Evolutionary conservation across 2,797 vertebrate genomes (phyloP).

Genomic region (Anniella stebbinsi): DNA sequence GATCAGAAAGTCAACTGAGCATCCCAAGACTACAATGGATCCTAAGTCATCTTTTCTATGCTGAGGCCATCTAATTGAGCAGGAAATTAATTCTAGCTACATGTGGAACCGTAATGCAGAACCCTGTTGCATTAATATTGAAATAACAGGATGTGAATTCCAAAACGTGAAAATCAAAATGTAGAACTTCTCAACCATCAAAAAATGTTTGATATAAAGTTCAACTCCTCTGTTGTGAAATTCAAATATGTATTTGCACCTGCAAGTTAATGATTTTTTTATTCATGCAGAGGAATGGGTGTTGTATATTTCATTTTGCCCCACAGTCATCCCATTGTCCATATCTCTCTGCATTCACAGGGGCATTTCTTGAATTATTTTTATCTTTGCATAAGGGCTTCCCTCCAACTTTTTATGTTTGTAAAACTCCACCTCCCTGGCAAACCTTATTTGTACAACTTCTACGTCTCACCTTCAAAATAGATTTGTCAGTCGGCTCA

Average conservation of each 20-base stretch:
- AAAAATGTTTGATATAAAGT: not conserved
- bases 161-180: not conserved
- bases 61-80: not conserved
- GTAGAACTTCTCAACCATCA: not conserved
- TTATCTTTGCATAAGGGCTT: not conserved
- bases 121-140: not conserved
- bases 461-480: constrained; percentile 43
- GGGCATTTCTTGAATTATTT: not conserved
- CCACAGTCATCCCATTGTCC: not conserved
- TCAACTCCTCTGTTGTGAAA: constrained; percentile 1
- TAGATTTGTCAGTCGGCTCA: constrained; percentile 43
- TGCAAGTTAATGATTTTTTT: not conserved
- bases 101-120: not conserved
- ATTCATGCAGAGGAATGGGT: not conserved
- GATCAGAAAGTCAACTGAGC: not conserved
- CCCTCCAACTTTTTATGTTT: not conserved
- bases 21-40: too few species aligned
- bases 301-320: not conserved
- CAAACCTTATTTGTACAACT: not conserved
- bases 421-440: not conserved
- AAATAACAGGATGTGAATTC: not conserved
- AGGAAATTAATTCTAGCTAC: not conserved
- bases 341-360: fast-evolving
- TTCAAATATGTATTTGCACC: constrained; percentile 9
- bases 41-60: not conserved